Base-by-base conservation (phyloP, 1,140 invertebrate species). In the Ips typographus region DNA sequence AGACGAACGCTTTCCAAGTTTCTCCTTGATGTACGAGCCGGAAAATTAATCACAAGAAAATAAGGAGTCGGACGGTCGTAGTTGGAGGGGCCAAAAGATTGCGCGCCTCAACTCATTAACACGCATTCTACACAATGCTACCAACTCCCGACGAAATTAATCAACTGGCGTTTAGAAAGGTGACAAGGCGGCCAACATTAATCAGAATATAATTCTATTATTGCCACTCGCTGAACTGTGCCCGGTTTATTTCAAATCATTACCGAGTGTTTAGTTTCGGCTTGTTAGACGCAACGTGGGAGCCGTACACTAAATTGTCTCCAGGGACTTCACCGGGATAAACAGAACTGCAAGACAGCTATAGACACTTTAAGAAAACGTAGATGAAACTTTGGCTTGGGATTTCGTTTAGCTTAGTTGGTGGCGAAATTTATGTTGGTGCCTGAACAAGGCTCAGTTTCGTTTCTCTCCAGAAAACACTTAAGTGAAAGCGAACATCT, bases 191-290 rank as follows among this genome's bases (percentile, higher is more conserved):
- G 49, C 69, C 63, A 71, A 71, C 69, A 71, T 71, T 71, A 71
- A 71, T 71, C 69, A 71, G 64, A 65, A 71, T 66, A 71, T 71
- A 71, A 71, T 65, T 71, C 63, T 71, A 71, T 71, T 71, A 71
- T 71, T 61, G 63, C 57, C 57, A 71, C 40, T 49, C 42, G 69
- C 40, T 71, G 69, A 65, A 61, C 57, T 42, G 62, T 43, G 40
- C 36, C 61, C 52, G 40, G 56, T 68, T 68, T 68, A 61, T 68
- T 53, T 68, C 58, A 58, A 58, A 42, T 59, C 40, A 58, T 64
- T 70, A 51, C 43, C 37, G 37, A 56, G 44, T 58, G 51, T 69
- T 69, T 49, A 66, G 41, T 49, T 49, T 8, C n/a, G 44, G n/a
- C n/a, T 47, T 47, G 22, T 22, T 22, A 22, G 22, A 22, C 22